Evolutionary conservation across 64 coral and sea anemone species (phyloP).

Genomic region (Porites australiensis): DNA sequence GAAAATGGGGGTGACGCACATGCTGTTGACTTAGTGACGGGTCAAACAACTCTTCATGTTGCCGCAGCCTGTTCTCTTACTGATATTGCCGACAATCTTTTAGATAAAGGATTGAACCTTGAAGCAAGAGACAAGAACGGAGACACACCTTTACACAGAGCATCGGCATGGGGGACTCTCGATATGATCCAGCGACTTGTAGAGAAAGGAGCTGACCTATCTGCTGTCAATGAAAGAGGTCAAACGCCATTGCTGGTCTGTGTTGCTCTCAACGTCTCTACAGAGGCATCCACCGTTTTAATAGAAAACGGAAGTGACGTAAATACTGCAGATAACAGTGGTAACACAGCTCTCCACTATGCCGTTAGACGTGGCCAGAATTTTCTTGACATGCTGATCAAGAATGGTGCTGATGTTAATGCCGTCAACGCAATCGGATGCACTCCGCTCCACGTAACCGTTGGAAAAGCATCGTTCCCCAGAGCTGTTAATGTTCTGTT

Average conservation of each 20-base stretch:
- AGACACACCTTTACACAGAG: constrained; percentile 55
- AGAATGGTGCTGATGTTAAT: neutral
- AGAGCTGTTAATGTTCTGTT: neutral
- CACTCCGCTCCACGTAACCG: no score
- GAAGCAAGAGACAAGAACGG: constrained; percentile 28
- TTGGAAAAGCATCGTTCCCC: no score
- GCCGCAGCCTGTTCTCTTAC: neutral
- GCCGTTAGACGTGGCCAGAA: neutral
- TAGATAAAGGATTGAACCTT: neutral
- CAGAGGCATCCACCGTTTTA: neutral
- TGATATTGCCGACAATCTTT: neutral
- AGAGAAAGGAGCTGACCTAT: constrained; percentile 65
- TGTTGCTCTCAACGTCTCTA: neutral
- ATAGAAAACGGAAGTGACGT: neutral
- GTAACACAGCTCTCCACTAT: constrained; percentile 54
- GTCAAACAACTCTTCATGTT: constrained; percentile 13
- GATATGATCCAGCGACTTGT: constrained; percentile 38
- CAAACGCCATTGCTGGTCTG: constrained; percentile 61
- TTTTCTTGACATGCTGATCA: neutral
- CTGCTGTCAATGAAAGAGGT: constrained; percentile 37
- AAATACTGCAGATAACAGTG: constrained; percentile 3
- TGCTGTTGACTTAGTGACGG: neutral
- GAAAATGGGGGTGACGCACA: neutral
- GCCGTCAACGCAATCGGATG: neutral
- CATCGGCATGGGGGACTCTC: neutral